Evolutionary conservation across 2,888 invertebrate genomes (phyloP), one percentile per base, ranked within the genome.

Genomic region (Torymus tubicola): DNA sequence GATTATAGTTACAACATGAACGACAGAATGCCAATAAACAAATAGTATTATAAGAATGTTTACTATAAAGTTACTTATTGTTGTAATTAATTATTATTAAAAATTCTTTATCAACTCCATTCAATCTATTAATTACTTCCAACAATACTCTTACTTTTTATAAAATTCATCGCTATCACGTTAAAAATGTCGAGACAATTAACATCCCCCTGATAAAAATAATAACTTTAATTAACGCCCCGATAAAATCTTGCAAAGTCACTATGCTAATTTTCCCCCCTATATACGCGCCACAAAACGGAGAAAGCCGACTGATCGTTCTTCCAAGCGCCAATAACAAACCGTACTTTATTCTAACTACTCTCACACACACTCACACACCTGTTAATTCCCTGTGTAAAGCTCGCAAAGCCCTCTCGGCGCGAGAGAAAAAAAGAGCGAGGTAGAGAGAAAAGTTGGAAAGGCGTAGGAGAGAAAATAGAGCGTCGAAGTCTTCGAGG

Each of bases 231-330:
- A 74, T 74, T 74, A 74, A 74, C 65, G 50, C 10, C 58, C 42
- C 21, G 74, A 74, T 74, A 65, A 74, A 67, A 74, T 67, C 58
- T n/a, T 50, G 74, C 74, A 14, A 8, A 74, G 57, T 74, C 74
- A 74, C 50, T 13, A 12, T 21, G 12, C 8, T 12, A 61, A 21
- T 61, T 63, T 63, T 60, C 21, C 14, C 12, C 18, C 14, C 13
- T 69, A 69, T 21, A 70, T 42, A 42, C 24, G 57, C 5, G 16
- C 50, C 21, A 21, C 67, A 67, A 31, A 31, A 3, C 31, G 4
- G 31, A 31, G 31, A 31, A 31, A 31, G 31, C 31, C 3, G 31
- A 31, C 31, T 31, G 31, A 31, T 31, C 31, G 31, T 2, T 3
- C 31, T 31, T 4, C 0, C 31, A 31, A 31, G 31, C 31, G 31